Evolutionary conservation across 2,797 vertebrate species (phyloP).

Genomic region (Cossypha dichroa): DNA sequence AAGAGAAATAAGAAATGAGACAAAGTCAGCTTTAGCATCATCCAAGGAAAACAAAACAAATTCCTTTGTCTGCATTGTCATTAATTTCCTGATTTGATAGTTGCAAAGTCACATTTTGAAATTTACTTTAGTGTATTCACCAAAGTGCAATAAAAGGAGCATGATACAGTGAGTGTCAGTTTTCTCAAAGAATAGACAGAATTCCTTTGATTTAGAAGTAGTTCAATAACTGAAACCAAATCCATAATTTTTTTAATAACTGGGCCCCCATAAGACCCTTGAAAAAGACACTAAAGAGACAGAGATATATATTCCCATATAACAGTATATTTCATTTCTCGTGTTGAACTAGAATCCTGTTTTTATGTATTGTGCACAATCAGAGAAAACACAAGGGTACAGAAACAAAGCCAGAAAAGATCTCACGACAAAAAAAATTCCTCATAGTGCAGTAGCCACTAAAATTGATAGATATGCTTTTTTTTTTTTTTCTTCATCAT

Average conservation of each 20-base stretch:
- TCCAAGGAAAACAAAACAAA: neutral
- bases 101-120: neutral
- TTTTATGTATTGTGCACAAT: neutral
- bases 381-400: neutral
- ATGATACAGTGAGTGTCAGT: neutral
- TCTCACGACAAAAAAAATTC: neutral
- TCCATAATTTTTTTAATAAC: neutral
- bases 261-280: neutral
- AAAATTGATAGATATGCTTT: neutral
- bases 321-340: neutral
- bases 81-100: neutral
- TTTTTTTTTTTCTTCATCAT: neutral
- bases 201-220: neutral
- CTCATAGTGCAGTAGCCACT: neutral
- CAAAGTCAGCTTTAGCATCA: neutral
- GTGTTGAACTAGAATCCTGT: neutral
- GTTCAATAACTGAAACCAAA: conserved; percentile 40
- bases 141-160: neutral
- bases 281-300: conserved; percentile 25
- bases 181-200: neutral
- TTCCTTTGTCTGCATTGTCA: neutral
- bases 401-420: neutral
- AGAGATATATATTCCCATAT: neutral
- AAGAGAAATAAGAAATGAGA: neutral
- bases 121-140: neutral